Evolutionary conservation across 35 echinoderm and acorn worm species (phyloP).

Genomic region (Ophiothrix spiculata): DNA sequence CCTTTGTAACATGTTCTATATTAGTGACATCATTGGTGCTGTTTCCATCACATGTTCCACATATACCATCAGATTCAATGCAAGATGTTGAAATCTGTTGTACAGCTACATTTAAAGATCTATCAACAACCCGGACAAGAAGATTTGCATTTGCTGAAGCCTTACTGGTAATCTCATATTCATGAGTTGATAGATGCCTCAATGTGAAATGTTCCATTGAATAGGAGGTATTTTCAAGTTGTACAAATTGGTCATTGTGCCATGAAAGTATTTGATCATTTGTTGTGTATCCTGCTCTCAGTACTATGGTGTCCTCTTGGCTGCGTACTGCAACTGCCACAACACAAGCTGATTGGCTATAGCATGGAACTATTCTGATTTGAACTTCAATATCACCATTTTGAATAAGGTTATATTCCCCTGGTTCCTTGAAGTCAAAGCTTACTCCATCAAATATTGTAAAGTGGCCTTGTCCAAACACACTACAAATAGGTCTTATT

Average conservation of each 20-base stretch:
- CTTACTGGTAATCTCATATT: conserved; percentile 45
- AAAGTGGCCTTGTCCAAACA: conserved; percentile 84
- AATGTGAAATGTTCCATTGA: conserved; percentile 27
- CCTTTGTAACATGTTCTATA: too few relatives aligned
- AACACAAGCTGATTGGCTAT: conserved; percentile 64
- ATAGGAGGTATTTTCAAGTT: conserved; percentile 15
- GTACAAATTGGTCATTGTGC: conserved; percentile 30
- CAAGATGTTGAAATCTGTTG: conserved; percentile 29
- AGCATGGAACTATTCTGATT: conserved; percentile 67
- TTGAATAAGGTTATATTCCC: conserved; percentile 51
- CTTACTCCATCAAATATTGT: conserved; percentile 65
- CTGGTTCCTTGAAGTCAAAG: conserved; percentile 90
- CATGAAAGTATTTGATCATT: conserved; percentile 47
- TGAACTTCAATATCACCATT: conserved; percentile 46
- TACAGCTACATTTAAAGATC: conserved; percentile 40
- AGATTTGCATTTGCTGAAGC: background rate
- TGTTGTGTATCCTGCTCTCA: conserved; percentile 60
- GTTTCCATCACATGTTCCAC: conserved; percentile 81
- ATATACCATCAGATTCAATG: conserved; percentile 37
- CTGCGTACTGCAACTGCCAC: conserved; percentile 42
- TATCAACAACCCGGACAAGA: conserved; percentile 48
- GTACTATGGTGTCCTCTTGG: conserved; percentile 30
- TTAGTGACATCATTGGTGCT: conserved; percentile 65
- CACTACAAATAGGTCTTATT: conserved; percentile 38
- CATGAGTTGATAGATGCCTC: conserved; percentile 25